phyloP scores from a whole-genome alignment of 2,888 invertebrate species.

The Graphium colonna region DNA sequence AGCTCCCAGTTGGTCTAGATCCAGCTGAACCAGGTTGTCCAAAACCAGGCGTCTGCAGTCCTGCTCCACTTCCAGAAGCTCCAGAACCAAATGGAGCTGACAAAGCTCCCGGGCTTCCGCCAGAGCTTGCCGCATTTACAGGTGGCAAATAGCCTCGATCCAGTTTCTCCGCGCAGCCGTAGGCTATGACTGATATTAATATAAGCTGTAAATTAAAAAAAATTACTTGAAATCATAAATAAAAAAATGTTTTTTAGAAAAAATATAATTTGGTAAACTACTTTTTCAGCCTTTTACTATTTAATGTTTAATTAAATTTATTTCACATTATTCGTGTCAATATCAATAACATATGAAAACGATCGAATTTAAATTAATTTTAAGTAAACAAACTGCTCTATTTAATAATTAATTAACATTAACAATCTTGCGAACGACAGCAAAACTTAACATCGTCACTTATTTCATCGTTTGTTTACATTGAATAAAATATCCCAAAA shows the following conservation, averaged over 20 bases:
- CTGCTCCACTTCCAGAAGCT: conserved; percentile 13
- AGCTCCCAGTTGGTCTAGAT: too few species aligned
- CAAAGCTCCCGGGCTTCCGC: conserved; percentile 64
- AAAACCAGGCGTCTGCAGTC: conserved; percentile 2
- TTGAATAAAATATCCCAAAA: conserved; percentile 1
- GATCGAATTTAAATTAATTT: too few species aligned
- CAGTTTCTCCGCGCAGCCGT: conserved; percentile 64
- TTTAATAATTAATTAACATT: not conserved
- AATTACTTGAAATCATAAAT: not conserved
- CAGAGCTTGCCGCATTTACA: conserved; percentile 58
- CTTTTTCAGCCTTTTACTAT: too few species aligned
- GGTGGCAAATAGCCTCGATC: conserved; percentile 71
- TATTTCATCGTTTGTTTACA: not conserved
- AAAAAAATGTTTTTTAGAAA: not conserved
- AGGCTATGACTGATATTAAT: conserved; percentile 61
- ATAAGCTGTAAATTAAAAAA: conserved; percentile 51
- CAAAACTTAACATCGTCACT: not conserved
- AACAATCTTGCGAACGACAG: not conserved
- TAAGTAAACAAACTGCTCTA: conserved; percentile 4
- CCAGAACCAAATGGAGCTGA: conserved; percentile 45
- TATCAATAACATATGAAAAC: too few species aligned
- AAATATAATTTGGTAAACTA: too few species aligned
- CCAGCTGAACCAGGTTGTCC: too few species aligned
- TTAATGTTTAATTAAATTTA: not conserved
- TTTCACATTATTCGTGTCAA: too few species aligned